Evolutionary conservation across 2,797 vertebrate species (phyloP), one percentile per base, ranked within the genome.

Genomic region (Vultur gryphus): DNA sequence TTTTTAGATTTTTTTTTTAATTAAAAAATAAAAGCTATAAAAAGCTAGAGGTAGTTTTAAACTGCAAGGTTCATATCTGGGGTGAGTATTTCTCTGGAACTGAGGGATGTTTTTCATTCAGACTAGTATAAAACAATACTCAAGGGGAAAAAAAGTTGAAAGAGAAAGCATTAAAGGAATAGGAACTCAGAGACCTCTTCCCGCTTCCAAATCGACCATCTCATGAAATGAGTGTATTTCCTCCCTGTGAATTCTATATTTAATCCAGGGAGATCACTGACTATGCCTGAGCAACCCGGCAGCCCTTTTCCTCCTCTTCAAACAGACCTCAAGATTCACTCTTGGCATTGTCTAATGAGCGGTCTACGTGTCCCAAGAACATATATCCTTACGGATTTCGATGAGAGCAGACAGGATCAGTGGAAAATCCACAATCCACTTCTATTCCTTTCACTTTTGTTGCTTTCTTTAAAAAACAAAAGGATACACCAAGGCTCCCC

Each of bases 91-190:
- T 90, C 89, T 89, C 91, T 5, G 2, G 65, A 97, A 83, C 89
- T 48, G 35, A 95, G 91, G 93, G 90, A 96, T 3, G 1, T 84
- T 96, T 96, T 94, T 95, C 89, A 95, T 85, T 96, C 85, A 95
- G 83, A 80, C 51, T 80, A 64, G 79, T 88, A 94, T 86, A 96
- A 96, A 96, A 97, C 95, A 95, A 96, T 95, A 92, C 93, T 92
- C 61, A 9, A 65, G 78, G 92, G 96, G 82, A 14, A 90, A 93
- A 92, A 89, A 84, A 80, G 86, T 95, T 95, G 93, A 96, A 97
- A 97, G 94, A 93, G 91, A 96, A 95, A 94, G 88, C 91, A 96
- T 96, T 97, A 97, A 96, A 97, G 82, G 91, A 91, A 95, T 90
- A 92, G 90, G 92, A 97, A 96, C 94, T 95, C 59, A 66, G 95